These are phyloP conservation scores for Seriola aureovittata DNA, from an alignment of 2,113 vertebrate genomes.

Conservation along the genomic window DNA sequence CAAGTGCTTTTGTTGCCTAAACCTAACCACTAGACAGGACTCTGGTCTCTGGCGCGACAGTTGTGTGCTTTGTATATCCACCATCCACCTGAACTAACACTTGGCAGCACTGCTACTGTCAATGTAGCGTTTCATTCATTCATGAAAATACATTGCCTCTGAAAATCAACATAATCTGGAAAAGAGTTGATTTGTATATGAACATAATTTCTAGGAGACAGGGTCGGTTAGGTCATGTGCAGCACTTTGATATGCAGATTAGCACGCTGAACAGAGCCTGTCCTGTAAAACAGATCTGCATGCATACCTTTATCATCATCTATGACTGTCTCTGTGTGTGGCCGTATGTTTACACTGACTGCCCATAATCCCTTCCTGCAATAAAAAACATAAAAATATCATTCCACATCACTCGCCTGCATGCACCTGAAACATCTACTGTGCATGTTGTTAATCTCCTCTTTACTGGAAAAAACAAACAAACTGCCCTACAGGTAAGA, in stretches of 20 bases:
- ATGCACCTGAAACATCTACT: conserved; percentile 48
- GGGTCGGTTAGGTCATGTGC: neutral
- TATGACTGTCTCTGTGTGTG: conserved; percentile 41
- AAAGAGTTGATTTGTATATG: neutral
- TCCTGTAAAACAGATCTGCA: conserved; percentile 12
- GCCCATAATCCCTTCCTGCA: conserved; percentile 42
- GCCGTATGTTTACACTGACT: conserved; percentile 41
- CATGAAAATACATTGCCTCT: neutral
- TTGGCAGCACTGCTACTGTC: too few species aligned
- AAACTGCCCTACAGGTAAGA: conserved; percentile 1
- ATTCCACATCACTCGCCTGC: conserved; percentile 34
- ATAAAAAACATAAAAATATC: conserved; percentile 59
- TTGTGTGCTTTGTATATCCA: too few species aligned
- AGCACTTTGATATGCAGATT: conserved; percentile 14
- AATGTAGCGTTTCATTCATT: neutral
- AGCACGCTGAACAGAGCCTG: neutral
- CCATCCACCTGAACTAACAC: too few species aligned
- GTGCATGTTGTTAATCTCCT: conserved; percentile 14
- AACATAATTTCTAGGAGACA: neutral
- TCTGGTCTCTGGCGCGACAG: too few species aligned
- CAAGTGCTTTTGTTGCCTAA: too few species aligned
- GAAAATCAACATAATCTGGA: neutral
- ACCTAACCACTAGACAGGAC: too few species aligned
- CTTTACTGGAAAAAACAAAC: conserved; percentile 2
- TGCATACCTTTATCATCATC: conserved; percentile 2